Base-by-base conservation (phyloP, 2,888 invertebrate genomes). In the Pycnomerus fuliginosus region DNA sequence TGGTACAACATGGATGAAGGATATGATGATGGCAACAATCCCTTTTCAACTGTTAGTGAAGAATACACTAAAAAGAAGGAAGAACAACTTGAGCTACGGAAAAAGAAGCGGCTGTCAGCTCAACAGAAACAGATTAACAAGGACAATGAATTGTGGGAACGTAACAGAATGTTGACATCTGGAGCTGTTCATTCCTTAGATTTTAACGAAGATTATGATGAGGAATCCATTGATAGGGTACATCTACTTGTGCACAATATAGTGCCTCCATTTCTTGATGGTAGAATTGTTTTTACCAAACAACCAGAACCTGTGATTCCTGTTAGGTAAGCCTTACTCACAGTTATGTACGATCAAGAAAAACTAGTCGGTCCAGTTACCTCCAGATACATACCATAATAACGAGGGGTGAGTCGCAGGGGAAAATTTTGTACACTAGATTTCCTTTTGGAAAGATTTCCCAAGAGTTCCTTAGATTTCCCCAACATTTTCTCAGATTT, bases 281-380 rank as follows among this genome's bases (percentile, higher is more conserved):
- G 99, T 0, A 80, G 99, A 39, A 98, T 99, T 56, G 96, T 98
- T 0, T 99, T 99, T 72, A 99, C 99, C 0, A 99, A 98, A 65
- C 98, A 99, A 70, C 95, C 95, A 0, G 97, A 98, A 67, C 98
- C 98, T 1, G 94, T 99, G n/a, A 86, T 99, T 63, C 98, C 98
- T 8, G 92, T 94, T 16, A 80, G 78, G 80, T 80, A 66, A 62
- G 56, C 40, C 24, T 28, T 8, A n/a, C n/a, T n/a, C n/a, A n/a
- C n/a, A n/a, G n/a, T n/a, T n/a, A n/a, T n/a, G n/a, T n/a, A n/a
- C n/a, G n/a, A n/a, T n/a, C n/a, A n/a, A n/a, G n/a, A n/a, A n/a
- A n/a, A n/a, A n/a, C n/a, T n/a, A n/a, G n/a, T n/a, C n/a, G n/a
- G n/a, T n/a, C n/a, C n/a, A n/a, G n/a, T n/a, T 30, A 20, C 22